Evolutionary conservation across 2,797 vertebrate species (phyloP).

Genomic region (Phoeniculus purpureus): DNA sequence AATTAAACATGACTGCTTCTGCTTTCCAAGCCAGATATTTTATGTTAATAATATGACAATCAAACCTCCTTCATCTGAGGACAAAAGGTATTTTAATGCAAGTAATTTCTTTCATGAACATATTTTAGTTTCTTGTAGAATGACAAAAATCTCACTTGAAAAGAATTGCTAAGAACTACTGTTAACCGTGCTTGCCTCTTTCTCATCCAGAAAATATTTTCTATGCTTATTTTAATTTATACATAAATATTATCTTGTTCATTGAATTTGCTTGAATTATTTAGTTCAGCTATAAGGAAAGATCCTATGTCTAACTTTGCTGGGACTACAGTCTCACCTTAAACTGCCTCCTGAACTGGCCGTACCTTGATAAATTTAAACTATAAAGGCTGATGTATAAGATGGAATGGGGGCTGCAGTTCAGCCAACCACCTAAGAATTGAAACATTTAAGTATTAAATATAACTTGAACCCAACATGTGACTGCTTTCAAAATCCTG

Average conservation of each 20-base stretch:
- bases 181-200: not conserved
- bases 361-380: not conserved
- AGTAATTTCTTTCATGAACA: not conserved
- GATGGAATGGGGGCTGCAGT: not conserved
- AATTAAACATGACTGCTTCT: not conserved
- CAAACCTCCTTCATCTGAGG: not conserved
- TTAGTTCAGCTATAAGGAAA: not conserved
- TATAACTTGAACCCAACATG: not conserved
- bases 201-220: not conserved
- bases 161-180: not conserved
- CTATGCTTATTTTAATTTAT: not conserved
- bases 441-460: not conserved
- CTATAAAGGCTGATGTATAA: not conserved
- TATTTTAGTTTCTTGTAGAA: not conserved
- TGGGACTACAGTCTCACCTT: not conserved
- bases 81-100: not conserved
- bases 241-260: not conserved
- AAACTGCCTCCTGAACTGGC: not conserved
- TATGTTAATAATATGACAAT: not conserved
- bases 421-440: not conserved
- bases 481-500: not conserved
- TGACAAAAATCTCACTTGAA: not conserved
- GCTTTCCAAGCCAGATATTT: not conserved
- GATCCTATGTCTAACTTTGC: not conserved
- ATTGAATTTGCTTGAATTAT: not conserved